Evolutionary conservation across 2,888 invertebrate genomes (phyloP).

Genomic region (Drosophila neotestacea): DNA sequence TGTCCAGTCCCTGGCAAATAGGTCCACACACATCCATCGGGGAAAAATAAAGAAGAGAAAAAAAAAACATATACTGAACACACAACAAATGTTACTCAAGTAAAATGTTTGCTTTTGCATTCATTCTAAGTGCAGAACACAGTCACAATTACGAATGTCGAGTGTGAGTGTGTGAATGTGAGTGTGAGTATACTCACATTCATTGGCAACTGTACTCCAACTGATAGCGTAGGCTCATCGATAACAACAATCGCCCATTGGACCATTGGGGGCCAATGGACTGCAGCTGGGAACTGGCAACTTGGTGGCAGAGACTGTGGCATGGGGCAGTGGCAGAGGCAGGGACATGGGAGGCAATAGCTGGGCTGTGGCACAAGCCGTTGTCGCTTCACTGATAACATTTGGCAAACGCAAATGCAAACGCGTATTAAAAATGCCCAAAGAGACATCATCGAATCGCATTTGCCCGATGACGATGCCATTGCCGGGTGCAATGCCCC

Average conservation of each 20-base stretch:
- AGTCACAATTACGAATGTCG: constrained; percentile 24
- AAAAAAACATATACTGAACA: constrained; percentile 31
- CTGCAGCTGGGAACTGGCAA: constrained; percentile 22
- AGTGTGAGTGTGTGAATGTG: constrained; percentile 17
- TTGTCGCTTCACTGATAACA: constrained; percentile 70
- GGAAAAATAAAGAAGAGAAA: constrained; percentile 37
- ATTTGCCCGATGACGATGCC: constrained; percentile 25
- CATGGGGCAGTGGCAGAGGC: background rate
- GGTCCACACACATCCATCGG: constrained; percentile 41
- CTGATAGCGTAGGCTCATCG: constrained; percentile 77
- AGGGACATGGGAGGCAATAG: background rate
- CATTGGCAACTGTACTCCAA: constrained; percentile 60
- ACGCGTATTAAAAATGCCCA: constrained; percentile 81
- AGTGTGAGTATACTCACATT: constrained; percentile 31
- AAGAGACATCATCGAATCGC: constrained; percentile 68
- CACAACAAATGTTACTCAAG: constrained; percentile 72
- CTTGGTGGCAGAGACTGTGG: background rate
- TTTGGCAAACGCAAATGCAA: constrained; percentile 76
- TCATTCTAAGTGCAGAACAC: constrained; percentile 71
- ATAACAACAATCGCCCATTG: constrained; percentile 69
- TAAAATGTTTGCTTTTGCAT: constrained; percentile 80
- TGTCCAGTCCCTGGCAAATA: constrained; percentile 35
- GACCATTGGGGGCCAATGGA: constrained; percentile 52
- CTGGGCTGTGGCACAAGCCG: constrained; percentile 51
- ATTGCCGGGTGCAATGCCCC: constrained; percentile 72